These are phyloP conservation scores for Piliocolobus tephrosceles DNA, from an alignment of 2,113 vertebrate species.

Conservation along the genomic window DNA sequence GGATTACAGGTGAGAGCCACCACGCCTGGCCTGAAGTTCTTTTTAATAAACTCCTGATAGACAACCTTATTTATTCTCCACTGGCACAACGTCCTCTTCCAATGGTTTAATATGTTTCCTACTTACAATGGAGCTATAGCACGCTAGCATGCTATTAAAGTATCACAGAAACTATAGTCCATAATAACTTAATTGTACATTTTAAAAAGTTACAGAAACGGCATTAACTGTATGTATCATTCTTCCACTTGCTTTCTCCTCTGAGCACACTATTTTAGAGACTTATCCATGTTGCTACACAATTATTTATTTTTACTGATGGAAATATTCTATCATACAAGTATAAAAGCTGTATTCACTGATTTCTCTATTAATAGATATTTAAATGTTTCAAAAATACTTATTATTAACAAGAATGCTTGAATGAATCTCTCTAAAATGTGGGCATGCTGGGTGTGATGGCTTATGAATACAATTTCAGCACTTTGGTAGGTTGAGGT, in stretches of 20 bases:
- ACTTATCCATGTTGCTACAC: not conserved
- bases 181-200: too few species aligned
- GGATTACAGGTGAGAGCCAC: too few species aligned
- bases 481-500: too few species aligned
- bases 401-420: not conserved
- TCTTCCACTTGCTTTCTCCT: not conserved
- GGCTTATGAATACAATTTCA: too few species aligned
- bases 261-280: not conserved
- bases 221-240: not conserved
- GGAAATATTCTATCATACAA: not conserved
- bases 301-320: not conserved
- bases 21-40: too few species aligned
- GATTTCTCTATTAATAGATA: not conserved
- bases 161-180: too few species aligned
- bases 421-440: not conserved
- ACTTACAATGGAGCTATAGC: not conserved
- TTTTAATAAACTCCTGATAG: not conserved
- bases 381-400: not conserved
- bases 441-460: fast-evolving
- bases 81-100: fast-evolving
- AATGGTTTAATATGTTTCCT: not conserved
- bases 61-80: not conserved
- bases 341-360: not conserved
- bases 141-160: too few species aligned
- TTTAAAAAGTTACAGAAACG: too few species aligned